These are phyloP conservation scores for Sterna hirundo DNA, from an alignment of 2,113 vertebrate genomes.

Conservation along the genomic window DNA sequence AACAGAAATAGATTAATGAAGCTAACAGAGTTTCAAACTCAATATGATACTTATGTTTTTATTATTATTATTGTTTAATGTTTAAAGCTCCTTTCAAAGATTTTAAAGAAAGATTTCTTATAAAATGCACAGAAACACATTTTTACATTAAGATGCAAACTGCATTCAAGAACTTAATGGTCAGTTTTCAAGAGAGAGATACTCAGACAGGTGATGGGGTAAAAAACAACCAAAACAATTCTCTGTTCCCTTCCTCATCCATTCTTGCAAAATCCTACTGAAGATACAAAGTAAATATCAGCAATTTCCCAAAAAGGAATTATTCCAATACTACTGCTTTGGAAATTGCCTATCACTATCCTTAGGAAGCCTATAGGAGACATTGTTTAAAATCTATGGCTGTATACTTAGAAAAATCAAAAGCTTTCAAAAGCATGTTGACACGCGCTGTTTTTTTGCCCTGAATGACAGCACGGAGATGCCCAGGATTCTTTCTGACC, in stretches of 20 bases:
- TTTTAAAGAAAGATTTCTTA: background rate
- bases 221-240: background rate
- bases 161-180: background rate
- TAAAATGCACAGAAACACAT: background rate
- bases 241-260: background rate
- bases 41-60: background rate
- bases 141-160: background rate
- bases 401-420: background rate
- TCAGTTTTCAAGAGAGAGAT: background rate
- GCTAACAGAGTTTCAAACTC: background rate
- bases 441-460: background rate
- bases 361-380: background rate
- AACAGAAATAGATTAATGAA: background rate
- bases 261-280: background rate
- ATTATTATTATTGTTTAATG: background rate
- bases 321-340: background rate
- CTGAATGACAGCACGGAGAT: background rate
- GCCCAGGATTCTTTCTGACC: background rate
- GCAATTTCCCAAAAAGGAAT: background rate
- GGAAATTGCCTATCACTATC: background rate
- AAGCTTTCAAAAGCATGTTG: constrained; percentile 3
- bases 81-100: background rate
- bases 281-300: background rate
- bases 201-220: background rate
- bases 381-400: background rate